Evolutionary conservation across 2,113 vertebrate species (phyloP).

Genomic region (Cryptoleucopteryx plumbea): DNA sequence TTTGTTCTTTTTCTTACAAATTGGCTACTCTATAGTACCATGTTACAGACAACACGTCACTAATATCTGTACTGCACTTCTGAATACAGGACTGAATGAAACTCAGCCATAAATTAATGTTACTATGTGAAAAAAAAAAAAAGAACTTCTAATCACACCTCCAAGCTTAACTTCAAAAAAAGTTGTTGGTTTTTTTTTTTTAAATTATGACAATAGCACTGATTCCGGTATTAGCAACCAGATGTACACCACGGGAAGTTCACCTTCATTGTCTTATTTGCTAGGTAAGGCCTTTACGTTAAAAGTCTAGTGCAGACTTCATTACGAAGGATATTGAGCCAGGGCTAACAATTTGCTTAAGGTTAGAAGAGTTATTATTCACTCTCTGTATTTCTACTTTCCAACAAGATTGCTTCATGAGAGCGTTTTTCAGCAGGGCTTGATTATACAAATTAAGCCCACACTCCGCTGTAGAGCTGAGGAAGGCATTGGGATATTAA

Average conservation of each 20-base stretch:
- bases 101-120: conserved; percentile 84
- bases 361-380: not conserved
- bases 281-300: not conserved
- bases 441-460: not conserved
- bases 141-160: conserved; percentile 47
- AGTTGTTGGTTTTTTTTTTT: not conserved
- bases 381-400: not conserved
- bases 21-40: conserved; percentile 81
- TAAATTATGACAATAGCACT: not conserved
- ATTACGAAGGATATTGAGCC: not conserved
- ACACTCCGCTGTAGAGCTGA: not conserved
- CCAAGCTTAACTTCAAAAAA: not conserved
- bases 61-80: conserved; percentile 73
- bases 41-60: conserved; percentile 78
- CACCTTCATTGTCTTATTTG: not conserved
- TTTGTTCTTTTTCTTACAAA: conserved; percentile 66
- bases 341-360: not conserved
- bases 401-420: not conserved
- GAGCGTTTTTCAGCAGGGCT: not conserved
- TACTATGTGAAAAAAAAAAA: not conserved
- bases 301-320: not conserved
- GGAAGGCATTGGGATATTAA: not conserved
- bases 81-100: conserved; percentile 82
- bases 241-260: not conserved
- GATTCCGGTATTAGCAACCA: not conserved